A percentile compares a stretch with the other conserved stretches of the same genome.
Evolutionary conservation across 2,113 vertebrate genomes (phyloP).

Genomic region (Pluvialis apricaria): DNA sequence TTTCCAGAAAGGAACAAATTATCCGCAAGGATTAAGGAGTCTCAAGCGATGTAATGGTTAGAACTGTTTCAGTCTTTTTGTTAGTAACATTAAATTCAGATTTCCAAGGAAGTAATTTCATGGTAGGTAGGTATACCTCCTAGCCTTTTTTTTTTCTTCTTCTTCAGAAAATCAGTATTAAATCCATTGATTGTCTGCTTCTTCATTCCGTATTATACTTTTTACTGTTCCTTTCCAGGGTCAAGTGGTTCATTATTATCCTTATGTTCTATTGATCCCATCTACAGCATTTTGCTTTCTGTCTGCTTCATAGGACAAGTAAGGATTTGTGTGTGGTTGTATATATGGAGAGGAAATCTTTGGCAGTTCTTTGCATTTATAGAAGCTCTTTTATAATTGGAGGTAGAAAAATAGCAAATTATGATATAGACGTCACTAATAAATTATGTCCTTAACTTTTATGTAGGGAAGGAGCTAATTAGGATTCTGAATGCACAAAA

Average conservation of each 20-base stretch:
- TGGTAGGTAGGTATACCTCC: background rate
- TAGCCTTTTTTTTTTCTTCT: background rate
- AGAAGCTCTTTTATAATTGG: background rate
- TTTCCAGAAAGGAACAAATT: background rate
- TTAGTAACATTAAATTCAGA: background rate
- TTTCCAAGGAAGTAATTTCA: background rate
- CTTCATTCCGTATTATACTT: background rate
- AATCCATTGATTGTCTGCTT: background rate
- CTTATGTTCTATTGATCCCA: background rate
- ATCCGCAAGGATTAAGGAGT: background rate
- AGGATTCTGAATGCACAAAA: background rate
- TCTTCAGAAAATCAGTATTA: background rate
- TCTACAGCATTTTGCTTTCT: background rate
- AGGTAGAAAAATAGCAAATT: background rate
- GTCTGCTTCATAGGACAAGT: background rate
- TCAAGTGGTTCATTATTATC: background rate
- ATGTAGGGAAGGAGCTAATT: background rate
- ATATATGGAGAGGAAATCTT: background rate
- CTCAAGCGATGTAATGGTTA: background rate
- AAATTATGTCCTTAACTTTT: background rate
- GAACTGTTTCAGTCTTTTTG: background rate
- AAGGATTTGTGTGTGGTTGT: background rate
- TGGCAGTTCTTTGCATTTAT: background rate
- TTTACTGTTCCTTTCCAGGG: background rate
- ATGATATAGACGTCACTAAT: background rate